phyloP scores from a whole-genome alignment of 2,888 invertebrate genomes.

The Diarsia brunnea region DNA sequence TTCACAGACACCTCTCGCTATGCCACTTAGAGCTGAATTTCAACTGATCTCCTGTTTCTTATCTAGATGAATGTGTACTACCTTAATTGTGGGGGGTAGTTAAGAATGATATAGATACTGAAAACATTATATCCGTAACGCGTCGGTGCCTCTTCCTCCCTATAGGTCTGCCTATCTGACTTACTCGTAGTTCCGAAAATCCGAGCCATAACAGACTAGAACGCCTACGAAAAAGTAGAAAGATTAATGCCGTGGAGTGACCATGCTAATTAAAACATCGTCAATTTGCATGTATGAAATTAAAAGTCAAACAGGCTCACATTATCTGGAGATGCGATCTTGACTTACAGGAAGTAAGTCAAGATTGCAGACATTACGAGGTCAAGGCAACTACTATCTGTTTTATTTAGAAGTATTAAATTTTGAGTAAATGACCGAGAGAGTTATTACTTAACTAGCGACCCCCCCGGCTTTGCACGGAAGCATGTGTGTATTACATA shows the following conservation, averaged over 20 bases:
- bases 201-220: background rate
- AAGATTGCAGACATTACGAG: slow-evolving; percentile 16
- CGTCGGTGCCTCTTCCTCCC: too few species aligned
- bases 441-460: background rate
- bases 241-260: background rate
- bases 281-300: slow-evolving; percentile 14
- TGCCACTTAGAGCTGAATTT: too few species aligned
- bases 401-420: slow-evolving; percentile 27
- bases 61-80: too few species aligned
- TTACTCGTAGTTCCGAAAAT: background rate
- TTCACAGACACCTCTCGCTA: too few species aligned
- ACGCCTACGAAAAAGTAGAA: background rate
- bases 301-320: slow-evolving; percentile 24
- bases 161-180: background rate
- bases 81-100: too few species aligned
- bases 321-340: slow-evolving; percentile 49
- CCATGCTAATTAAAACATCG: background rate
- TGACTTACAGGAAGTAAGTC: too few species aligned
- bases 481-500: too few species aligned
- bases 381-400: slow-evolving; percentile 27
- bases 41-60: too few species aligned
- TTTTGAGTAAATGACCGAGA: slow-evolving; percentile 34
- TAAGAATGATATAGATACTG: too few species aligned
- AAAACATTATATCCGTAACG: too few species aligned
- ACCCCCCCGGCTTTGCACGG: too few species aligned